A percentile compares a stretch with the other conserved stretches of the same genome.
phyloP scores from a whole-genome alignment of 2,797 vertebrate genomes.

The Apogon hyalosoma region DNA sequence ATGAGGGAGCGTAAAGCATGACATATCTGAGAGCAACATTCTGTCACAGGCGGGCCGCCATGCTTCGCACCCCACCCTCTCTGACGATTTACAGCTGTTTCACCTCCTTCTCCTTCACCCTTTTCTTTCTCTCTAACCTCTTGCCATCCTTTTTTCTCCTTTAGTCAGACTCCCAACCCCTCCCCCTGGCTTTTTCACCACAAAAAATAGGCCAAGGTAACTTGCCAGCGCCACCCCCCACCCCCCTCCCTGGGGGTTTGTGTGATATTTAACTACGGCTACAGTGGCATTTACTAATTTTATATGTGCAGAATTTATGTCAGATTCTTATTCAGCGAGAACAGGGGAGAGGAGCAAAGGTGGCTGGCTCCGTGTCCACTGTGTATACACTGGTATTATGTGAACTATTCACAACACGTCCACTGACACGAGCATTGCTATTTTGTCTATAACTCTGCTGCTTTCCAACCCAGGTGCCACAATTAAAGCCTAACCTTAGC shows the following conservation, averaged over 20 bases:
- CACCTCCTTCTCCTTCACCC: conserved; percentile 37
- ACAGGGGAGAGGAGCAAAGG: conserved; percentile 86
- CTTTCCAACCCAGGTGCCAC: conserved; percentile 80
- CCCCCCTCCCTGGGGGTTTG: conserved; percentile 74
- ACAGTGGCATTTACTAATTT: conserved; percentile 92
- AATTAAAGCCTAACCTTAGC: conserved; percentile 88
- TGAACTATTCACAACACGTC: conserved; percentile 90
- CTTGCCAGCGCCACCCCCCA: conserved; percentile 63
- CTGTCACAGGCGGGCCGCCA: conserved; percentile 22
- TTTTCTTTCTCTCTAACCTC: conserved; percentile 54
- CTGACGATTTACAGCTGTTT: conserved; percentile 63
- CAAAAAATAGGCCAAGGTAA: conserved; percentile 87
- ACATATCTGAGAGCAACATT: conserved; percentile 53
- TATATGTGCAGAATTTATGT: conserved; percentile 91
- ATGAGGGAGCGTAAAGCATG: conserved; percentile 22
- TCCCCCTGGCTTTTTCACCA: conserved; percentile 11
- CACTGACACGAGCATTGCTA: conserved; percentile 82
- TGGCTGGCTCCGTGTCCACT: conserved; percentile 84
- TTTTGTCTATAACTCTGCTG: conserved; percentile 83
- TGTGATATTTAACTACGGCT: conserved; percentile 92
- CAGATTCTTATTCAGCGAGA: conserved; percentile 88
- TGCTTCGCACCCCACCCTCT: conserved; percentile 31
- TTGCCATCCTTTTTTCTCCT: conserved; percentile 42
- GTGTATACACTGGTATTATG: conserved; percentile 90
- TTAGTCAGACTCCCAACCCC: conserved; percentile 40